Evolutionary conservation across 2,888 invertebrate genomes (phyloP), one percentile per base, ranked within the genome.

Genomic region (Epinotia brunnichana): DNA sequence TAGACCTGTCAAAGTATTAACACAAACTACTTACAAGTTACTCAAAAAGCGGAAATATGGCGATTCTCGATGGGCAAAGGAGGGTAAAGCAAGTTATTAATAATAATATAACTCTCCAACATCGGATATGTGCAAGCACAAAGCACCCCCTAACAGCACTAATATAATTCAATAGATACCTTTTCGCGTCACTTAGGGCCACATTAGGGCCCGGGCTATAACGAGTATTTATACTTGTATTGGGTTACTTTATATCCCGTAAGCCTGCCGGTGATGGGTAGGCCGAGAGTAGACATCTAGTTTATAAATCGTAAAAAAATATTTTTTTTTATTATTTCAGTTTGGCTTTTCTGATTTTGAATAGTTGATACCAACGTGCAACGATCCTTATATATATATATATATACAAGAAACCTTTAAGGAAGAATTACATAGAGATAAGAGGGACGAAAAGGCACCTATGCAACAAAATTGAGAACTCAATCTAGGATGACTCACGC

Each of bases 191-290:
- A 72, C 53, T 70, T 74, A 56, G 70, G 56, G 72, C 74, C 69
- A 75, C 78, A 81, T 80, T 81, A 78, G 75, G 75, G 70, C 67
- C 71, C 77, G 78, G 78, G 79, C 78, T 80, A 76, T 76, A 80
- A 80, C 80, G 71, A 78, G 79, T 81, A 81, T 82, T 72, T 72
- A 67, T 72, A 72, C 72, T 68, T 78, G 82, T 87, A 85, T 89
- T 83, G 81, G 77, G 79, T 84, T 83, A 81, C 85, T 78, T 77
- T 77, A 78, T 76, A 75, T 73, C 77, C 77, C 75, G 77, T 75
- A 80, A 80, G 80, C 80, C 77, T 81, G 82, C 81, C 82, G 83
- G 85, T 86, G 85, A 83, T 79, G 67, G 70, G 39, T 82, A 83
- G 81, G 24, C 77, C 9, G 68, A 62, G 82, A 82, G 86, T 9